phyloP scores from a whole-genome alignment of 2,113 vertebrate genomes.

The Mobula hypostoma region DNA sequence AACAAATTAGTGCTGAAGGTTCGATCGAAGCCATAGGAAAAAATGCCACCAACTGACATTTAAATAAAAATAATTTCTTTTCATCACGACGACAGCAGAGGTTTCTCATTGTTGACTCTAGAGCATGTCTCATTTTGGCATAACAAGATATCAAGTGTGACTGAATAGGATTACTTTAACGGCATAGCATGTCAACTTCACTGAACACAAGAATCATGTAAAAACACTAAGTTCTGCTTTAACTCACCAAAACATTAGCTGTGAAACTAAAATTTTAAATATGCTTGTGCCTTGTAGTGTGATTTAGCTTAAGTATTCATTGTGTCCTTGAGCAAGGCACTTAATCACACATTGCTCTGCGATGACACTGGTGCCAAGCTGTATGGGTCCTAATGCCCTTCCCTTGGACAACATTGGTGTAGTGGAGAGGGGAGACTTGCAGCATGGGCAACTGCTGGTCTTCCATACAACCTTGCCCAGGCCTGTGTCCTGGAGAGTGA shows the following conservation, averaged over 20 bases:
- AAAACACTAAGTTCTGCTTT: neutral
- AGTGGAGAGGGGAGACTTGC: too few species aligned
- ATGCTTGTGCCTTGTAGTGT: neutral
- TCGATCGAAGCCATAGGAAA: neutral
- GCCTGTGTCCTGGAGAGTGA: too few species aligned
- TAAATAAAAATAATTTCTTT: neutral
- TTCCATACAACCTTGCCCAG: too few species aligned
- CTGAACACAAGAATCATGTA: neutral
- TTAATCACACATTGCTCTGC: too few species aligned
- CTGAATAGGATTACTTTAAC: neutral
- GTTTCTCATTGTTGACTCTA: neutral
- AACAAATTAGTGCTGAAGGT: neutral
- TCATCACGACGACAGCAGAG: neutral
- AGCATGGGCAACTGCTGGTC: too few species aligned
- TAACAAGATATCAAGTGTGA: neutral
- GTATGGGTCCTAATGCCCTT: too few species aligned
- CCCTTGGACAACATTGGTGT: too few species aligned
- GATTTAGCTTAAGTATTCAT: neutral
- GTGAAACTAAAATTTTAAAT: neutral
- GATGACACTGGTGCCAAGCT: too few species aligned
- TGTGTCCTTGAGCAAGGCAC: too few species aligned
- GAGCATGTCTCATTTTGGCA: neutral
- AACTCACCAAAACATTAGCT: neutral
- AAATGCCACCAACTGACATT: neutral
- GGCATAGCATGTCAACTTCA: neutral